Conservation (phyloP, 2,888 invertebrate species). For the Chymomyza amoena region DNA sequence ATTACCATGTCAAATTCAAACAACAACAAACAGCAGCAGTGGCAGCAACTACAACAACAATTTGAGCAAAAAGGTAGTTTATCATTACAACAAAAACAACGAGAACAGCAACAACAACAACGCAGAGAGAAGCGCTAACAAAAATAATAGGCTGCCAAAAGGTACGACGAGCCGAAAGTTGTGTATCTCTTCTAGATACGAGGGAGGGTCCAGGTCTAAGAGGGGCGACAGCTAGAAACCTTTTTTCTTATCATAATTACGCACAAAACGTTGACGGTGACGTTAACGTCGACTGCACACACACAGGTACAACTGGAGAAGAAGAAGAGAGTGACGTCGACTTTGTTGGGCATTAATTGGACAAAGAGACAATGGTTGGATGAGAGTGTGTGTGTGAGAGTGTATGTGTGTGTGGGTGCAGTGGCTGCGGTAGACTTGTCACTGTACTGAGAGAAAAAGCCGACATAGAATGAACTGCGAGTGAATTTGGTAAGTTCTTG, state of each 20-base stretch:
- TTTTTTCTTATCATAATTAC: conserved; percentile 73
- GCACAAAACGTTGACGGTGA: conserved; percentile 59
- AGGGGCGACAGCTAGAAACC: conserved; percentile 61
- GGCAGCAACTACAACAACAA: conserved; percentile 16
- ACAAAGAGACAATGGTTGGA: not conserved
- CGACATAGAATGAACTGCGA: not conserved
- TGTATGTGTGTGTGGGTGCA: not conserved
- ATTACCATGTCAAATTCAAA: conserved; percentile 73
- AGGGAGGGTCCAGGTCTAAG: not conserved
- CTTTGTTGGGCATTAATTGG: not conserved
- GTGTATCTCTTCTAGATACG: not conserved
- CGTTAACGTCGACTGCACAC: not conserved
- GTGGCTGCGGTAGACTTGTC: not conserved
- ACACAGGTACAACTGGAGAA: not conserved
- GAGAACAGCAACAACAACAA: conserved; percentile 26
- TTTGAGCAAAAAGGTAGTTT: conserved; percentile 41
- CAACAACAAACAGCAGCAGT: conserved; percentile 51
- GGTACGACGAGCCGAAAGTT: conserved; percentile 35
- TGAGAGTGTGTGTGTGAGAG: not conserved
- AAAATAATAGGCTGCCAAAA: conserved; percentile 69
- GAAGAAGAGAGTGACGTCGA: not conserved
- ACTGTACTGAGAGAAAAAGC: not conserved
- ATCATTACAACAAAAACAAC: conserved; percentile 66
- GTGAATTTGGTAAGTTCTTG: too few species aligned
- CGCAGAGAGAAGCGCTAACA: conserved; percentile 38